Conservation (phyloP, 1,140 invertebrate genomes). For the Hormaphis cornu region DNA sequence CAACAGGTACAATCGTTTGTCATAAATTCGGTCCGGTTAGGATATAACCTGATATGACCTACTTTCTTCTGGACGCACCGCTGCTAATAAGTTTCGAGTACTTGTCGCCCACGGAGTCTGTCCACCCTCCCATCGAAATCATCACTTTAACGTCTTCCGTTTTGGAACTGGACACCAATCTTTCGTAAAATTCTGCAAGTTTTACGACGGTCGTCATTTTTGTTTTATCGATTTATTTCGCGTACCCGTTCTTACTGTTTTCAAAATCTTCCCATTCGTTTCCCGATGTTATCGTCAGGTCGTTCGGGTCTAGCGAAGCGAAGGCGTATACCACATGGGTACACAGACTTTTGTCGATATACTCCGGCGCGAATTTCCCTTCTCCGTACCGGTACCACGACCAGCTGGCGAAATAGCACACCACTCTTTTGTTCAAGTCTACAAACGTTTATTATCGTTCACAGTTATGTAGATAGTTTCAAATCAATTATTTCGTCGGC, state of each 20-base stretch:
- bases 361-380: slow-evolving; percentile 75
- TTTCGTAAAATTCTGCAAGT: not conserved
- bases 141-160: slow-evolving; percentile 49
- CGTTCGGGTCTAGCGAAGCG: slow-evolving; percentile 69
- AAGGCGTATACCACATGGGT: slow-evolving; percentile 85
- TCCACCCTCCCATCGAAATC: slow-evolving; percentile 81
- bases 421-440: slow-evolving; percentile 48
- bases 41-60: not conserved
- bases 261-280: slow-evolving; percentile 79
- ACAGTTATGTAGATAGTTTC: not conserved
- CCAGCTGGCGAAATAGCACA: slow-evolving; percentile 86
- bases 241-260: slow-evolving; percentile 60
- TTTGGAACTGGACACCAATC: slow-evolving; percentile 5
- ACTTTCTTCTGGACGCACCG: slow-evolving; percentile 50
- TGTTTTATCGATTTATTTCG: not conserved
- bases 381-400: slow-evolving; percentile 70
- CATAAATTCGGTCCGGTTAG: not conserved
- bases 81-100: slow-evolving; percentile 67
- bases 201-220: not conserved
- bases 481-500: not conserved
- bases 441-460: slow-evolving; percentile 7
- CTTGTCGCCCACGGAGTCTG: slow-evolving; percentile 72
- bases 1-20: not conserved
- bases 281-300: slow-evolving; percentile 61
- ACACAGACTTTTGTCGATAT: slow-evolving; percentile 68